A percentile compares a stretch with the other conserved stretches of the same genome.
These are phyloP conservation scores for Neelides sp. DNA, from an alignment of 1,140 invertebrate species.

Conservation along the genomic window DNA sequence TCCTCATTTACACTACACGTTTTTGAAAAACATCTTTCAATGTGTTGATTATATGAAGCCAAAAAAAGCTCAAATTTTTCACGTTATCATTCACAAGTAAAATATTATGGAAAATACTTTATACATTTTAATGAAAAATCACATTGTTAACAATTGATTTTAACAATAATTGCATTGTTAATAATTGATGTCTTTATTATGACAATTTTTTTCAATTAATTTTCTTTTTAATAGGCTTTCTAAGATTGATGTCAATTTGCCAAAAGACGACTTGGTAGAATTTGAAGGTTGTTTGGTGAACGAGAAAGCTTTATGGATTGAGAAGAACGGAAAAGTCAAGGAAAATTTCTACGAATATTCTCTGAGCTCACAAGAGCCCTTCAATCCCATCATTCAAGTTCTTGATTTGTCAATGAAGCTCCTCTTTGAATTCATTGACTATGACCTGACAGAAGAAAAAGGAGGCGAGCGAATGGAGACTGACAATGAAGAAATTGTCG, in stretches of 20 bases:
- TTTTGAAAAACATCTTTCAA: constrained; percentile 50
- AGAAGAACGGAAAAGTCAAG: not conserved
- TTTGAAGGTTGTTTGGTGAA: not conserved
- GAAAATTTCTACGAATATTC: not conserved
- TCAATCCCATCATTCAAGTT: no score
- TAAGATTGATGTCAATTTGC: constrained; percentile 52
- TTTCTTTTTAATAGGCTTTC: constrained; percentile 43
- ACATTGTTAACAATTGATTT: not conserved
- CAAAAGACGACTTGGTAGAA: constrained; percentile 42
- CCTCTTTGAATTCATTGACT: not conserved
- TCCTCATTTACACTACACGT: constrained; percentile 44
- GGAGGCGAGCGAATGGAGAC: not conserved
- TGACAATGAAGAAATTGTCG: not conserved
- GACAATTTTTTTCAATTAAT: constrained; percentile 11
- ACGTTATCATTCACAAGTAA: constrained; percentile 54
- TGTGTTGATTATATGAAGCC: constrained; percentile 50
- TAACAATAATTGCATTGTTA: not conserved
- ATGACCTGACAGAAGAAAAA: not conserved
- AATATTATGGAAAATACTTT: constrained; percentile 19
- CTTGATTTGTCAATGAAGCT: constrained; percentile 22
- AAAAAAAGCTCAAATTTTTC: constrained; percentile 45
- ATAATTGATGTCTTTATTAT: constrained; percentile 10
- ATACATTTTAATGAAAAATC: no score
- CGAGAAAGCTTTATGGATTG: not conserved
- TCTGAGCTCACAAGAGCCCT: no score